Conservation (phyloP, 30 jellyfish, hydroid and myxozoan genomes). For the Sanderia malayensis region DNA sequence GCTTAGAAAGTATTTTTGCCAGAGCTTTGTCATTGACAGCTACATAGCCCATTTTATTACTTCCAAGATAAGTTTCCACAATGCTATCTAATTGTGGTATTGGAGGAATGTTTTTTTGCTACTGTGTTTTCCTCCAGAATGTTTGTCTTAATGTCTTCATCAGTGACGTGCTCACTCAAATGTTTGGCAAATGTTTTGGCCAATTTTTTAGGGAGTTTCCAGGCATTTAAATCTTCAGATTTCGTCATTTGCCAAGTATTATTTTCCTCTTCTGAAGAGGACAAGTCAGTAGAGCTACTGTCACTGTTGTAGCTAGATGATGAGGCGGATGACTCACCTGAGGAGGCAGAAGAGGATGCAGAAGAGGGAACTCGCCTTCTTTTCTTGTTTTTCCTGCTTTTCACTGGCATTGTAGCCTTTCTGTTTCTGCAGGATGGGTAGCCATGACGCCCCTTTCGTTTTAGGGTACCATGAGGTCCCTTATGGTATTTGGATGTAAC, state of each 20-base stretch:
- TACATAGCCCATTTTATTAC: not conserved
- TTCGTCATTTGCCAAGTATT: not conserved
- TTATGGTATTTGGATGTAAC: not conserved
- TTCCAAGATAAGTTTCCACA: not conserved
- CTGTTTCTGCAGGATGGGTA: not conserved
- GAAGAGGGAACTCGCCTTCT: not conserved
- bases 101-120: not conserved
- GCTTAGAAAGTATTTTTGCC: not conserved
- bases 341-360: not conserved
- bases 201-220: not conserved
- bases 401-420: not conserved
- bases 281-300: not conserved
- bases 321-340: not conserved
- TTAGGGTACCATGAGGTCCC: not conserved
- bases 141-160: not conserved
- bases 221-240: not conserved
- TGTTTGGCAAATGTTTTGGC: not conserved
- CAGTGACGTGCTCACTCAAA: not conserved
- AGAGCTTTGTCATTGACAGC: not conserved
- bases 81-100: not conserved
- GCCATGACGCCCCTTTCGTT: not conserved
- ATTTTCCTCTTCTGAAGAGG: not conserved
- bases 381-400: not conserved
- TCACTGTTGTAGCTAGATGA: not conserved
- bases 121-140: not conserved